Percentiles rank a stretch among this genome's conserved stretches.
These are phyloP conservation scores for Planiliza haematocheilus DNA, from an alignment of 2,113 vertebrate species.

Conservation along the genomic window DNA sequence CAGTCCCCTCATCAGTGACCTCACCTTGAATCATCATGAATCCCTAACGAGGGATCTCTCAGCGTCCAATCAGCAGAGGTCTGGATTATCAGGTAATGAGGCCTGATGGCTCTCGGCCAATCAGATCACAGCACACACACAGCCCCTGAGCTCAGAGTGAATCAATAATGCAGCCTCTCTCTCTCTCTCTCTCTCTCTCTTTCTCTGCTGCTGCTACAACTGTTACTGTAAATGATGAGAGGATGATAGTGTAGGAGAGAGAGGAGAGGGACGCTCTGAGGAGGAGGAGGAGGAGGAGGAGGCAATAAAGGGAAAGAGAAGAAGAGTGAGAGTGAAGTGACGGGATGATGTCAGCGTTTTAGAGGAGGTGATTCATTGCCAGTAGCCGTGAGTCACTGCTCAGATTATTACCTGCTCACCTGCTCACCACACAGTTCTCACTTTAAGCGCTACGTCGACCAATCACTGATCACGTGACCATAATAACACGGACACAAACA, in stretches of 20 bases:
- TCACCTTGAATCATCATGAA: conserved; percentile 71
- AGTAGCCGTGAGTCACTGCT: conserved; percentile 56
- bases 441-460: no score
- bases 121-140: conserved; percentile 41
- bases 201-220: no score
- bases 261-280: no score
- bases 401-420: not conserved
- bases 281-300: not conserved
- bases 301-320: not conserved
- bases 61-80: conserved; percentile 58
- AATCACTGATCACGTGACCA: no score
- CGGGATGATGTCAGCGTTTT: conserved; percentile 59
- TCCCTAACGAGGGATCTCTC: conserved; percentile 56
- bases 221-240: conserved; percentile 43
- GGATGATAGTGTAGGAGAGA: conserved; percentile 7
- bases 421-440: not conserved
- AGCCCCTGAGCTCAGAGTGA: conserved; percentile 36
- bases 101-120: conserved; percentile 60
- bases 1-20: no score
- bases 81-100: conserved; percentile 57
- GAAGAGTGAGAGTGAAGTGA: conserved; percentile 11
- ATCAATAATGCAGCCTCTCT: conserved; percentile 72
- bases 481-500: no score
- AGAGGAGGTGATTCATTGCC: conserved; percentile 43
- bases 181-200: no score